Conservation (phyloP, 2,797 vertebrate genomes). For the Xenopus petersii region DNA sequence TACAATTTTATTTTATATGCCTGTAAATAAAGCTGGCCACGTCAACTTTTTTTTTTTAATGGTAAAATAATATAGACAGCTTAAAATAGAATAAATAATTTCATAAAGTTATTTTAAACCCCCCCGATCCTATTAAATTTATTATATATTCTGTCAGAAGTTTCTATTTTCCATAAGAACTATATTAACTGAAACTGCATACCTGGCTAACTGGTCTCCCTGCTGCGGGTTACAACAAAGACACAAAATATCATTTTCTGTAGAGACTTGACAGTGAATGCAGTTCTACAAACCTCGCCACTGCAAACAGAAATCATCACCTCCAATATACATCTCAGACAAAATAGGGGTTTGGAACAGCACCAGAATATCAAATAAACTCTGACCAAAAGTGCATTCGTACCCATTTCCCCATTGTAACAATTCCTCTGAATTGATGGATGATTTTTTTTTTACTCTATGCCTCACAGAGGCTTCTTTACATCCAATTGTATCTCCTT, state of each 20-base stretch:
- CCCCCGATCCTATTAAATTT: conserved; percentile 70
- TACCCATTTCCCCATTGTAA: conserved; percentile 32
- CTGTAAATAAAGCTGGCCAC: conserved; percentile 70
- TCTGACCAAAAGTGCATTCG: conserved; percentile 37
- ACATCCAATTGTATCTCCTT: conserved; percentile 35
- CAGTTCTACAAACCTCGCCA: conserved; percentile 23
- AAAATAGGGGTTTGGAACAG: conserved; percentile 32
- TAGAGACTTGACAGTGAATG: conserved; percentile 9
- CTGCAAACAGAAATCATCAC: conserved; percentile 24
- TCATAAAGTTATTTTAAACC: conserved; percentile 70
- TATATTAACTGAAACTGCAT: conserved; percentile 57
- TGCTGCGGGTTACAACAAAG: conserved; percentile 50
- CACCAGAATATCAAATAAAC: conserved; percentile 34
- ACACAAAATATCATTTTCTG: conserved; percentile 22
- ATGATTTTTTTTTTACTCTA: conserved; percentile 22
- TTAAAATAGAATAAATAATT: conserved; percentile 82
- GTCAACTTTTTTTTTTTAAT: conserved; percentile 58
- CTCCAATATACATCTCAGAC: conserved; percentile 33
- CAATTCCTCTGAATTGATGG: conserved; percentile 32
- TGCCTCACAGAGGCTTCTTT: conserved; percentile 46
- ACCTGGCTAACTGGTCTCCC: conserved; percentile 48
- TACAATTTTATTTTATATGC: conserved; percentile 71
- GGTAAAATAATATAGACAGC: conserved; percentile 72
- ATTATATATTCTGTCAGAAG: conserved; percentile 73
- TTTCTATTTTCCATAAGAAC: conserved; percentile 65